Evolutionary conservation across 2,888 invertebrate genomes (phyloP).

Genomic region (Amphipoea oculea): DNA sequence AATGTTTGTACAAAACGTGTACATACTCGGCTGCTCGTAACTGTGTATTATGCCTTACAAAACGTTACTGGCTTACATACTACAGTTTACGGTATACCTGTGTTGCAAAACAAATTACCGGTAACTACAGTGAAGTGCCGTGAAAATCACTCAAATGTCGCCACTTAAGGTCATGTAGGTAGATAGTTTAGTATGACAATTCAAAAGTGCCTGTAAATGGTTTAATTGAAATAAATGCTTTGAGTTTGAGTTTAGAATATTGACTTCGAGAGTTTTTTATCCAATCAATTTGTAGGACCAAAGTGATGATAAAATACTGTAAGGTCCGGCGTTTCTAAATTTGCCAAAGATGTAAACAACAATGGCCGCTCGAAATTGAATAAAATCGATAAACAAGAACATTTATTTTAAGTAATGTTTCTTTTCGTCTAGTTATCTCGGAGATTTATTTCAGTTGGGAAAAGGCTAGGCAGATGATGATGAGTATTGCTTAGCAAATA

Average conservation of each 20-base stretch:
- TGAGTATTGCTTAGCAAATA: neutral
- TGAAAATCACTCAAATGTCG: slow-evolving; percentile 66
- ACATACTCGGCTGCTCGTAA: neutral
- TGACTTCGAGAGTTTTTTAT: slow-evolving; percentile 6
- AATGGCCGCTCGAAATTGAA: no score
- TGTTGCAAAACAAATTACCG: slow-evolving; percentile 51
- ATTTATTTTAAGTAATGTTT: no score
- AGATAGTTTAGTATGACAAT: slow-evolving; percentile 20
- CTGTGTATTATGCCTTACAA: slow-evolving; percentile 18
- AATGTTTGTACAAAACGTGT: neutral
- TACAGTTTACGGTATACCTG: slow-evolving; percentile 29
- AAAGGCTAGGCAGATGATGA: no score
- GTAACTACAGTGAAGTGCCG: slow-evolving; percentile 45
- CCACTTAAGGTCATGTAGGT: slow-evolving; percentile 47
- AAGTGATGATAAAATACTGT: no score
- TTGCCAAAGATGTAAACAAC: no score
- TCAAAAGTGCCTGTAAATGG: no score
- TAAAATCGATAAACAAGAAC: no score
- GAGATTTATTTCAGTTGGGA: no score
- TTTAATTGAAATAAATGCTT: no score
- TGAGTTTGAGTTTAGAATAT: slow-evolving; percentile 8
- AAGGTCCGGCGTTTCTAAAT: no score
- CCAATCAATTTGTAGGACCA: neutral
- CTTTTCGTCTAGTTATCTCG: no score
- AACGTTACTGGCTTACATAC: neutral